A percentile compares a stretch with the other conserved stretches of the same genome.
phyloP scores from a whole-genome alignment of 2,113 vertebrate species.

The Furnarius figulus region DNA sequence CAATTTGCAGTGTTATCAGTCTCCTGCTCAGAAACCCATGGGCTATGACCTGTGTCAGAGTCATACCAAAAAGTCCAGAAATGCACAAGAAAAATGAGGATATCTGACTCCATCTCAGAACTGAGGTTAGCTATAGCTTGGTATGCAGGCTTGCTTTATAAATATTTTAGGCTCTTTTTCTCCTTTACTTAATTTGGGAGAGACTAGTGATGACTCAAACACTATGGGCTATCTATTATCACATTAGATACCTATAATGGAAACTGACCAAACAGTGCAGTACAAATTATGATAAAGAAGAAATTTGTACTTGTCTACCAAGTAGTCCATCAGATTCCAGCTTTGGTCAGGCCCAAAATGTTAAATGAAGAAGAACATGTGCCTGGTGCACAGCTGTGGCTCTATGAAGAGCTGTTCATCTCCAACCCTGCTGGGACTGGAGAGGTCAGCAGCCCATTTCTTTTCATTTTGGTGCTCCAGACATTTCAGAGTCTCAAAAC shows the following conservation, averaged over 20 bases:
- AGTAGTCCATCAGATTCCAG: background rate
- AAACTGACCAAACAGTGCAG: background rate
- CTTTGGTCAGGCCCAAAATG: background rate
- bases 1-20: slow-evolving; percentile 30
- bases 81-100: background rate
- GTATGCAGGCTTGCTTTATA: background rate
- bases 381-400: background rate
- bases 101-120: background rate
- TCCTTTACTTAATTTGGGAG: slow-evolving; percentile 1
- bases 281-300: background rate
- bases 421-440: background rate
- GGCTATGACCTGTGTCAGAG: background rate
- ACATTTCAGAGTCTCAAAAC: background rate
- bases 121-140: background rate
- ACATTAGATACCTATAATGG: background rate
- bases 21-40: slow-evolving; percentile 12
- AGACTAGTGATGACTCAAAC: background rate
- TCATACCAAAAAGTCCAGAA: background rate
- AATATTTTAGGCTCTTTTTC: slow-evolving; percentile 5
- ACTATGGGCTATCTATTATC: background rate
- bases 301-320: background rate
- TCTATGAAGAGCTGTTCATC: background rate
- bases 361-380: background rate
- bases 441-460: background rate
- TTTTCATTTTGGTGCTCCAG: background rate